Conservation (phyloP, 2,888 invertebrate genomes). For the Tetramorium bicarinatum region DNA sequence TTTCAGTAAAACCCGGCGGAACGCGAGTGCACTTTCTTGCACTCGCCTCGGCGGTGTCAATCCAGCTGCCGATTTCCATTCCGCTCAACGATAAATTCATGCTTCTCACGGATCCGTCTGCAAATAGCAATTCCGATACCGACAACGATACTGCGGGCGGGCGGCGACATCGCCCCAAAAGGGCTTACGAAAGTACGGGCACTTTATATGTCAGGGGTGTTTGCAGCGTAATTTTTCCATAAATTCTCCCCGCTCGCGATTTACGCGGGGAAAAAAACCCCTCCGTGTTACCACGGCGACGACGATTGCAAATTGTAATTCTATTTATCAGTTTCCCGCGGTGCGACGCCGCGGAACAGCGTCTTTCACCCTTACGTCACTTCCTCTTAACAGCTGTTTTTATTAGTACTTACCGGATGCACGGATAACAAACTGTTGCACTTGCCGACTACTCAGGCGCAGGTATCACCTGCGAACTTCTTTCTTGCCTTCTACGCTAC, state of each 20-base stretch:
- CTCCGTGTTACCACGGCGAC: not conserved
- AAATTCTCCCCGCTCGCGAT: not conserved
- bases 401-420: not conserved
- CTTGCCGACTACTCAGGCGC: not conserved
- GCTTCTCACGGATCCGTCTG: slow-evolving; percentile 49
- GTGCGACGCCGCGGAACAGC: not conserved
- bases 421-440: slow-evolving; percentile 42
- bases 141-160: not conserved
- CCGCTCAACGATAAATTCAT: slow-evolving; percentile 35
- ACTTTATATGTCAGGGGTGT: slow-evolving; percentile 4
- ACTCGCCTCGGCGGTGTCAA: slow-evolving; percentile 31
- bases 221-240: slow-evolving; percentile 8
- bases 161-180: not conserved
- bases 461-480: slow-evolving; percentile 28
- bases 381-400: slow-evolving; percentile 10
- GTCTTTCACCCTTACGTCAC: not conserved
- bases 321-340: not conserved
- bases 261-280: not conserved
- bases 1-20: not conserved
- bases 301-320: slow-evolving; percentile 8
- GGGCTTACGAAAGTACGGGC: not conserved
- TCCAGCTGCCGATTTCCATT: slow-evolving; percentile 54
- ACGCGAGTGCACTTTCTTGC: slow-evolving; percentile 47
- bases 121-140: slow-evolving; percentile 51
- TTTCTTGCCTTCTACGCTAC: not conserved